Conservation (phyloP, 1,140 invertebrate genomes). For the Macrostomum lignano region DNA sequence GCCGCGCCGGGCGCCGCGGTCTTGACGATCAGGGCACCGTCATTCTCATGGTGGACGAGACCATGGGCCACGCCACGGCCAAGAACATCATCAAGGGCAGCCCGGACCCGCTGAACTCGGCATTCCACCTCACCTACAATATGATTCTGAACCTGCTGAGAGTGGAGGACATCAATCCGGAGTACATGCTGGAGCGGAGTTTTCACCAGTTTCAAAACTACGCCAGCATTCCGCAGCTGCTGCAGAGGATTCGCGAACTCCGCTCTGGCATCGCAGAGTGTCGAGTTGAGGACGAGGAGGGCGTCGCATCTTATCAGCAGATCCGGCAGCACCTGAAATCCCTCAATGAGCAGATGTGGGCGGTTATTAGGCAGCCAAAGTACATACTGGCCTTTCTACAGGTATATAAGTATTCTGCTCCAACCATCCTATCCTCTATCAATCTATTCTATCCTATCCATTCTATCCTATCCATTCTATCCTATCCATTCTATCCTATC, state of each 20-base stretch:
- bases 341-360: neutral
- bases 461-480: too few species aligned
- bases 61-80: conserved; percentile 54
- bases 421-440: too few species aligned
- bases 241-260: neutral
- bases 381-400: conserved; percentile 2
- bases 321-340: neutral
- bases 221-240: conserved; percentile 43
- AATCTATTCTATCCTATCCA: too few species aligned
- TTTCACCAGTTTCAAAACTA: conserved; percentile 99
- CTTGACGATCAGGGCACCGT: conserved; percentile 91
- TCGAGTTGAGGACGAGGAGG: neutral
- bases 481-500: too few species aligned
- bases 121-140: conserved; percentile 95
- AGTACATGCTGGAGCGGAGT: conserved; percentile 89
- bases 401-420: too few species aligned
- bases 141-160: conserved; percentile 83
- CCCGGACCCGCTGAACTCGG: conserved; percentile 82
- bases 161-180: conserved; percentile 96
- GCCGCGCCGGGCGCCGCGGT: conserved; percentile 75
- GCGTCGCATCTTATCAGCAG: neutral
- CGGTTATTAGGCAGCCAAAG: neutral
- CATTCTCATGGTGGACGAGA: conserved; percentile 90
- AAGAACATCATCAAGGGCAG: conserved; percentile 62
- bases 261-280: neutral